Evolutionary conservation across 2,113 vertebrate species (phyloP).

Genomic region (Solea senegalensis): DNA sequence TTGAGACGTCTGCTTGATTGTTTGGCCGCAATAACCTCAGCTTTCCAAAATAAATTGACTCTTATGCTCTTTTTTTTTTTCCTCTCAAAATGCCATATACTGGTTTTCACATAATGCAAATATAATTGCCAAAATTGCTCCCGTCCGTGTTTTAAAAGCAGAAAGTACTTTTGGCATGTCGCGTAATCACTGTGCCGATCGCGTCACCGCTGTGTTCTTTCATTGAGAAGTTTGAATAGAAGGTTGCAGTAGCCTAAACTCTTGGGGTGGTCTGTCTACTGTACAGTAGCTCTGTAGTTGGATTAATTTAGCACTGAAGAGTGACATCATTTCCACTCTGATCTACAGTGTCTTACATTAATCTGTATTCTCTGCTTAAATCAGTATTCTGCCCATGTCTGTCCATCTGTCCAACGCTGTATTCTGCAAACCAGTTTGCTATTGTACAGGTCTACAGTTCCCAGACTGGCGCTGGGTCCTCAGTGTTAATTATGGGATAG

Average conservation of each 20-base stretch:
- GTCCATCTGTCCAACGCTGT: neutral
- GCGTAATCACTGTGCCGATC: constrained; percentile 16
- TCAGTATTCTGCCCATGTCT: constrained; percentile 30
- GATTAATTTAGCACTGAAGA: constrained; percentile 3
- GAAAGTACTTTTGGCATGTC: constrained; percentile 8
- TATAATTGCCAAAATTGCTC: constrained; percentile 29
- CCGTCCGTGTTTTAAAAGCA: constrained; percentile 28
- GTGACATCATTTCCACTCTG: constrained; percentile 46
- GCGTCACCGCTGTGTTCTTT: constrained; percentile 28
- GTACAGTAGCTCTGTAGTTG: constrained; percentile 55
- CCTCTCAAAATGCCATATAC: constrained; percentile 41
- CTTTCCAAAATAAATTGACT: constrained; percentile 65
- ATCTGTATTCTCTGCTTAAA: constrained; percentile 28
- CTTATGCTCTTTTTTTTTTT: constrained; percentile 56
- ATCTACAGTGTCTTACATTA: neutral
- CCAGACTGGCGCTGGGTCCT: constrained; percentile 19
- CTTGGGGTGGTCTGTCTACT: constrained; percentile 49
- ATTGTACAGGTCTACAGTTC: constrained; percentile 9
- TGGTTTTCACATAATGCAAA: constrained; percentile 47
- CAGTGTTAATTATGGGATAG: constrained; percentile 42
- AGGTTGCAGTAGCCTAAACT: constrained; percentile 49
- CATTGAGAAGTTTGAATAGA: constrained; percentile 46
- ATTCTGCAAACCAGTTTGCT: neutral
- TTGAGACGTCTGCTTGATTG: constrained; percentile 68
- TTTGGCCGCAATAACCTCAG: constrained; percentile 59